Percentiles rank a stretch among this genome's conserved stretches.
Evolutionary conservation across 2,797 vertebrate species (phyloP).

Genomic region (Microhierax caerulescens): DNA sequence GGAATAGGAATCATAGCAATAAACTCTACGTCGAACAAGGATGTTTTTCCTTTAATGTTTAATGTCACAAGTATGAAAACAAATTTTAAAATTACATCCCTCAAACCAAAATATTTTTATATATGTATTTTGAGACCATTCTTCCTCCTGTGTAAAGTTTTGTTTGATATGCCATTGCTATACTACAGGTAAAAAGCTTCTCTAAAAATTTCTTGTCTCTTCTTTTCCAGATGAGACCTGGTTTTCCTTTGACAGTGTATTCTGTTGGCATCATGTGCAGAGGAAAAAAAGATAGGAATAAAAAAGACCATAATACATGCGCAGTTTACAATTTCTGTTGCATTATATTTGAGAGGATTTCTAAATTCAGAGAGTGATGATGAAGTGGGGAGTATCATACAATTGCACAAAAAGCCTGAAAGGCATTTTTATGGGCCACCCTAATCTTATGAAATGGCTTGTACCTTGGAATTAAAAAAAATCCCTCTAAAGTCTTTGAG

Average conservation of each 20-base stretch:
- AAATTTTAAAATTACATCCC: background rate
- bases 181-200: background rate
- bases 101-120: background rate
- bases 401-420: background rate
- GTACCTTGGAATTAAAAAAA: background rate
- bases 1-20: background rate
- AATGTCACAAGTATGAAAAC: background rate
- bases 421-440: background rate
- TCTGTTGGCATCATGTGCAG: background rate
- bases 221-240: background rate
- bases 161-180: background rate
- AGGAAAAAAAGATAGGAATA: background rate
- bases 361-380: background rate
- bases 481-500: background rate
- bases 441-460: background rate
- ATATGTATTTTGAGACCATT: background rate
- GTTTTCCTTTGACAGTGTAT: background rate
- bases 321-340: background rate
- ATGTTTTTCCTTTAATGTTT: background rate
- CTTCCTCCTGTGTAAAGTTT: background rate
- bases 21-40: background rate
- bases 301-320: background rate
- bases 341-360: background rate
- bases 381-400: background rate
- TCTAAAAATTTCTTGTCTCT: background rate